Conservation (phyloP, 2,113 vertebrate species). For the Actinemys pallida region DNA sequence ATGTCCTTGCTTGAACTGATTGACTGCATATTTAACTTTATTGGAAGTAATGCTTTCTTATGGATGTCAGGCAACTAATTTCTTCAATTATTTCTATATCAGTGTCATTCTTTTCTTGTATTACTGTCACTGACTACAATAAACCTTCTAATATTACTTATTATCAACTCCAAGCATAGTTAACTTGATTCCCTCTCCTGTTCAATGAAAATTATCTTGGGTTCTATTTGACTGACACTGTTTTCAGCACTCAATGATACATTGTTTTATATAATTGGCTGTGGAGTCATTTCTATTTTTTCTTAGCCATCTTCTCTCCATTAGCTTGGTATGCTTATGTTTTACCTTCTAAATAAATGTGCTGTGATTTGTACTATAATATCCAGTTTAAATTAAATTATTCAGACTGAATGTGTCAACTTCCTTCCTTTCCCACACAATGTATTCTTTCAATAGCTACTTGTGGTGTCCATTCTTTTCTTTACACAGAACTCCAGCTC, state of each 20-base stretch:
- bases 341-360: constrained; percentile 1
- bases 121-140: constrained; percentile 64
- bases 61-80: constrained; percentile 68
- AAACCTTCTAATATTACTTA: constrained; percentile 36
- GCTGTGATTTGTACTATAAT: constrained; percentile 9
- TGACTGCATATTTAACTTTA: constrained; percentile 71
- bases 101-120: constrained; percentile 70
- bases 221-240: constrained; percentile 45
- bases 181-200: constrained; percentile 49
- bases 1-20: constrained; percentile 56
- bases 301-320: not conserved
- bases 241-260: constrained; percentile 12
- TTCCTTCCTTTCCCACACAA: not conserved
- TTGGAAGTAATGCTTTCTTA: constrained; percentile 72
- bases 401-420: constrained; percentile 24
- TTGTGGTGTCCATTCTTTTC: not conserved
- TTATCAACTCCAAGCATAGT: constrained; percentile 46
- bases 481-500: not conserved
- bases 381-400: constrained; percentile 28
- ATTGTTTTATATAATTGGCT: constrained; percentile 6
- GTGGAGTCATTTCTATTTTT: constrained; percentile 21
- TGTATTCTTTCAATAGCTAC: not conserved
- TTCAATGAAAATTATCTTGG: constrained; percentile 60
- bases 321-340: not conserved
- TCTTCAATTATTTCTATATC: constrained; percentile 77